Evolutionary conservation across 1,140 invertebrate species (phyloP).

Genomic region (Fopius arisanus): DNA sequence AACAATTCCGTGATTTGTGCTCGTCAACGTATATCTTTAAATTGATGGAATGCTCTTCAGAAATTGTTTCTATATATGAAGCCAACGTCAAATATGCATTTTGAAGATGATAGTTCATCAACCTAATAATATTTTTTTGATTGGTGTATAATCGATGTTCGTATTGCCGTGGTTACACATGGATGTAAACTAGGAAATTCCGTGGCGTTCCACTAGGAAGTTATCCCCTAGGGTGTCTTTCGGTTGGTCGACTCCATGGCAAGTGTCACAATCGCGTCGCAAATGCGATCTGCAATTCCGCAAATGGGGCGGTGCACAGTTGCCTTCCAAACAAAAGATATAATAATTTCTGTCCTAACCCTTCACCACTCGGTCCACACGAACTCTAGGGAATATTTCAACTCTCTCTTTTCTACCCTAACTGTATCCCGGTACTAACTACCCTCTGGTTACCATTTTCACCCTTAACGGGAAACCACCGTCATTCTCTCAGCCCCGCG

Average conservation of each 20-base stretch:
- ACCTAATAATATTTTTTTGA: too few relatives aligned
- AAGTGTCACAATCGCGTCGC: conserved; percentile 51
- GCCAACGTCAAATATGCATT: too few relatives aligned
- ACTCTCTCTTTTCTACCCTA: conserved; percentile 10
- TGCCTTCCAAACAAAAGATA: conserved; percentile 60
- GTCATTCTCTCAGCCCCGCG: conserved; percentile 3
- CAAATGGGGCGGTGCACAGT: conserved; percentile 61
- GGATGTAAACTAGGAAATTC: conserved; percentile 62
- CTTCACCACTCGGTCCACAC: conserved; percentile 22
- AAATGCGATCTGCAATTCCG: conserved; percentile 62
- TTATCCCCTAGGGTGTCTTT: conserved; percentile 23
- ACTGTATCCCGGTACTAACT: conserved; percentile 4
- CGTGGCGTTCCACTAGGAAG: conserved; percentile 7
- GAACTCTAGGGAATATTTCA: conserved; percentile 11
- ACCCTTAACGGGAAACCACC: conserved; percentile 46
- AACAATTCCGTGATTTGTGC: too few relatives aligned
- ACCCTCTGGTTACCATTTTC: conserved; percentile 15
- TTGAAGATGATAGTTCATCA: too few relatives aligned
- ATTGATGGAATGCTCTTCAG: too few relatives aligned
- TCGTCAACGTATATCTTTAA: too few relatives aligned
- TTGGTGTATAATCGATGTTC: not conserved
- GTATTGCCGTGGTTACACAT: conserved; percentile 50
- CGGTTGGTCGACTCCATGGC: conserved; percentile 38
- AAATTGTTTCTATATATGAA: too few relatives aligned
- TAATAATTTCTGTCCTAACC: conserved; percentile 59